A percentile compares a stretch with the other conserved stretches of the same genome.
phyloP scores from a whole-genome alignment of 2,888 invertebrate species.

The Epirrhoe tristata region DNA sequence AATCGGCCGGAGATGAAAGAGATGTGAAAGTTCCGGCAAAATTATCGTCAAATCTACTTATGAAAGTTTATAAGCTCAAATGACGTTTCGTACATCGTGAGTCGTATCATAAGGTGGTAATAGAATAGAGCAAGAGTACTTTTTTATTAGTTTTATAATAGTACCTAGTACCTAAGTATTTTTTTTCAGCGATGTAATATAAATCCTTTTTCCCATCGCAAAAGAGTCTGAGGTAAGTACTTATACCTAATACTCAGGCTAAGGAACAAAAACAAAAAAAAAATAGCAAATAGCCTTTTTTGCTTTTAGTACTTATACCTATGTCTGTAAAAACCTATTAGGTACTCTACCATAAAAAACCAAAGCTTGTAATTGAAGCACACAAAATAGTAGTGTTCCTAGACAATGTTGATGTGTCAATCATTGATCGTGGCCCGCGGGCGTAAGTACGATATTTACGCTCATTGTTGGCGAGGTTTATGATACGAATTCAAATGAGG shows the following conservation, averaged over 20 bases:
- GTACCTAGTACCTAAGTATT: too few species aligned
- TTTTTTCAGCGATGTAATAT: too few species aligned
- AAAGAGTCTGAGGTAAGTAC: too few species aligned
- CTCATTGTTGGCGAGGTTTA: constrained; percentile 49
- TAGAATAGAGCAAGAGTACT: too few species aligned
- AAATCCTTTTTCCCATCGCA: too few species aligned
- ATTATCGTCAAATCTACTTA: not conserved
- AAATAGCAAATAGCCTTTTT: not conserved
- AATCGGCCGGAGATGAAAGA: not conserved
- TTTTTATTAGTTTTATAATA: too few species aligned
- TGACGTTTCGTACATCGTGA: not conserved
- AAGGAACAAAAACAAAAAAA: not conserved
- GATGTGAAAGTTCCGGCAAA: not conserved
- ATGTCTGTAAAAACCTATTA: too few species aligned
- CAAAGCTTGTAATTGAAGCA: constrained; percentile 4
- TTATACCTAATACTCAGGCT: too few species aligned
- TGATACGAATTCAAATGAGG: constrained; percentile 28
- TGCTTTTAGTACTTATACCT: too few species aligned
- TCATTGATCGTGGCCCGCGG: constrained; percentile 43
- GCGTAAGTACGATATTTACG: constrained; percentile 61
- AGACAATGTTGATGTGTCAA: constrained; percentile 52
- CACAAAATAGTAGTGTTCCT: constrained; percentile 38
- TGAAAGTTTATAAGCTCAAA: not conserved
- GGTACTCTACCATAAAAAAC: constrained; percentile 1
- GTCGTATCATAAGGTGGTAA: too few species aligned